These are phyloP conservation scores for Contarinia nasturtii DNA, from an alignment of 1,140 invertebrate genomes.

Conservation along the genomic window DNA sequence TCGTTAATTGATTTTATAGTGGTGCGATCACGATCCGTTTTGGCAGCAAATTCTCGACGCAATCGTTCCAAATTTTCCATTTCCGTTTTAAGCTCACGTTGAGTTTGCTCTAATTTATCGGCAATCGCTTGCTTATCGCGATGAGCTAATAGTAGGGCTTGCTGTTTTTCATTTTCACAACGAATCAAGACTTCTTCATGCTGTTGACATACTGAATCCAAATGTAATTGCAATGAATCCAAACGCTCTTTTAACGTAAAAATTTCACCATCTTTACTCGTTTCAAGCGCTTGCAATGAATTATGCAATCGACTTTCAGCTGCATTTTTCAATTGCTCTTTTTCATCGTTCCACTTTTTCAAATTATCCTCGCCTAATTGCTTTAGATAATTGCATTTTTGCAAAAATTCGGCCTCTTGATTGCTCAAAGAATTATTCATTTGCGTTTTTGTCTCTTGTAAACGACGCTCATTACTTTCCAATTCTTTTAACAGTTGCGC, in stretches of 20 bases:
- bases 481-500: constrained; percentile 50
- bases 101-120: constrained; percentile 48
- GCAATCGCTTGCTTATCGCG: constrained; percentile 66
- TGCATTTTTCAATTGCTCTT: constrained; percentile 45
- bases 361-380: constrained; percentile 49
- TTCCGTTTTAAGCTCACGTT: constrained; percentile 49
- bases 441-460: constrained; percentile 49
- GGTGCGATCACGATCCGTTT: constrained; percentile 49
- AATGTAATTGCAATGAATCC: constrained; percentile 47
- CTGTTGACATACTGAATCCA: constrained; percentile 60
- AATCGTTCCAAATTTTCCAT: constrained; percentile 44
- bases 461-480: constrained; percentile 49
- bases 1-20: constrained; percentile 52
- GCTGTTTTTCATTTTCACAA: constrained; percentile 76
- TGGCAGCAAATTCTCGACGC: constrained; percentile 41
- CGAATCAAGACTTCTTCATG: constrained; percentile 65
- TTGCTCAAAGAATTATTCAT: constrained; percentile 47
- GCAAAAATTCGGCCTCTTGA: constrained; percentile 57
- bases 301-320: constrained; percentile 58
- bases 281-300: constrained; percentile 42
- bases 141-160: constrained; percentile 66
- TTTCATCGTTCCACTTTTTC: constrained; percentile 58
- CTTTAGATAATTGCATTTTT: constrained; percentile 48
- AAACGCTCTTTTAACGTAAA: constrained; percentile 49
- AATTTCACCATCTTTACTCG: constrained; percentile 57